Conservation (phyloP, 2,888 invertebrate genomes). For the Argyresthia goedartella region DNA sequence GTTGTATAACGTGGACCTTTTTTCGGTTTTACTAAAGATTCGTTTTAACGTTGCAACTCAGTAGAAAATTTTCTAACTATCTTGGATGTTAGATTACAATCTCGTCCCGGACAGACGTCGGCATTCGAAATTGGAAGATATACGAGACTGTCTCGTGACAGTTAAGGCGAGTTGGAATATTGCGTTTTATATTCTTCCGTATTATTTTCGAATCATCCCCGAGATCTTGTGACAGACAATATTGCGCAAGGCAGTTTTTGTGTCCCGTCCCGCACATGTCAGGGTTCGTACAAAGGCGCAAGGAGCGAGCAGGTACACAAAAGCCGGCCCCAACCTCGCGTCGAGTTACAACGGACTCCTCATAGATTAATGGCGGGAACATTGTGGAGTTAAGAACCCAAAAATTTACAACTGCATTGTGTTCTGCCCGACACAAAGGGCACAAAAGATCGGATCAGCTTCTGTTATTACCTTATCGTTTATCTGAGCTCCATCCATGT, state of each 20-base stretch:
- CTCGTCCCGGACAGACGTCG: constrained; percentile 15
- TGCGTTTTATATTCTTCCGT: constrained; percentile 37
- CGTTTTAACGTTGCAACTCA: constrained; percentile 8
- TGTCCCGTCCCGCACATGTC: constrained; percentile 53
- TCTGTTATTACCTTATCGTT: constrained; percentile 67
- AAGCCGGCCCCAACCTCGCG: constrained; percentile 44
- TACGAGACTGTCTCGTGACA: constrained; percentile 17
- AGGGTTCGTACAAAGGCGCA: constrained; percentile 49
- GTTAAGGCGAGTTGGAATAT: constrained; percentile 20
- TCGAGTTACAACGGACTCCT: constrained; percentile 58
- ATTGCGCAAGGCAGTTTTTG: constrained; percentile 64
- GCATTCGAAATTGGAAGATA: constrained; percentile 25
- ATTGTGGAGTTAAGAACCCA: constrained; percentile 67
- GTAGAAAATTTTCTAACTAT: constrained; percentile 3
- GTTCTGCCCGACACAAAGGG: constrained; percentile 42
- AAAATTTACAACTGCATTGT: constrained; percentile 70
- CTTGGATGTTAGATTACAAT: constrained; percentile 27
- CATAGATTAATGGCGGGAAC: constrained; percentile 66
- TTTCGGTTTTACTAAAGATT: constrained; percentile 17
- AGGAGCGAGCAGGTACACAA: constrained; percentile 59
- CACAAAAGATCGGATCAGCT: constrained; percentile 64
- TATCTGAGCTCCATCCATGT: constrained; percentile 32
- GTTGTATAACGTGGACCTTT: constrained; percentile 9
- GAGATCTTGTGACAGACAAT: constrained; percentile 45
- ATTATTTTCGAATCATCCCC: constrained; percentile 56